Percentiles rank a stretch among this genome's conserved stretches.
phyloP scores from a whole-genome alignment of 2,797 vertebrate genomes.

The Peromyscus melanophrys region DNA sequence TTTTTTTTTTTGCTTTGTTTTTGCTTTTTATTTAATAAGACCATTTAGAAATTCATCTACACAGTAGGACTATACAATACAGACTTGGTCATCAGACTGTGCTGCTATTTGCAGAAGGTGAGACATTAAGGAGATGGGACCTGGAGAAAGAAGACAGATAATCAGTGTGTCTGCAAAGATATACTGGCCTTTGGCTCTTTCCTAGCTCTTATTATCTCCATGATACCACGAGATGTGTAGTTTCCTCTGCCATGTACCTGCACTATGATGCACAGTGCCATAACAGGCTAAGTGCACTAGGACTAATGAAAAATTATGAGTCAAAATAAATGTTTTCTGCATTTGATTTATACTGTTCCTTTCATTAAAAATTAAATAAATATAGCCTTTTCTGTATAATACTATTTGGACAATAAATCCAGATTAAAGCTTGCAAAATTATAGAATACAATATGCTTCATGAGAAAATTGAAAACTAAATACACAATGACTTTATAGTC shows the following conservation, averaged over 20 bases:
- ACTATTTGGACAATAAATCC: background rate
- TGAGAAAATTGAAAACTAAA: background rate
- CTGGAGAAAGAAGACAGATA: no score
- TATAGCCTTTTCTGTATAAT: background rate
- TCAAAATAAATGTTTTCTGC: background rate
- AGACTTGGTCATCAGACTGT: no score
- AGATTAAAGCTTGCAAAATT: background rate
- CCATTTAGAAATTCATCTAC: no score
- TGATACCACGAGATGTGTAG: no score
- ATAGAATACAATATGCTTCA: background rate
- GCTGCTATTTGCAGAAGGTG: background rate
- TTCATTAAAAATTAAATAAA: slow-evolving; percentile 1
- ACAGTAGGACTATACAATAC: background rate
- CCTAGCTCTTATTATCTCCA: background rate
- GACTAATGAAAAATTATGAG: background rate
- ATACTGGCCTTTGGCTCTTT: background rate
- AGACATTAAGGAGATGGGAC: background rate
- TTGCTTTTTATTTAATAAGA: no score
- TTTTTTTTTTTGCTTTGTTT: no score
- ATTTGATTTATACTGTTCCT: background rate
- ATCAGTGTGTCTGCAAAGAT: background rate
- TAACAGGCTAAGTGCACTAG: background rate
- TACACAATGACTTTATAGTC: background rate
- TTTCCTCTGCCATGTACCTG: no score
- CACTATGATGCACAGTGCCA: no score